Percentiles rank a stretch among this genome's conserved stretches.
These are phyloP conservation scores for Calliopsis andreniformis DNA, from an alignment of 1,140 invertebrate species.

Conservation along the genomic window DNA sequence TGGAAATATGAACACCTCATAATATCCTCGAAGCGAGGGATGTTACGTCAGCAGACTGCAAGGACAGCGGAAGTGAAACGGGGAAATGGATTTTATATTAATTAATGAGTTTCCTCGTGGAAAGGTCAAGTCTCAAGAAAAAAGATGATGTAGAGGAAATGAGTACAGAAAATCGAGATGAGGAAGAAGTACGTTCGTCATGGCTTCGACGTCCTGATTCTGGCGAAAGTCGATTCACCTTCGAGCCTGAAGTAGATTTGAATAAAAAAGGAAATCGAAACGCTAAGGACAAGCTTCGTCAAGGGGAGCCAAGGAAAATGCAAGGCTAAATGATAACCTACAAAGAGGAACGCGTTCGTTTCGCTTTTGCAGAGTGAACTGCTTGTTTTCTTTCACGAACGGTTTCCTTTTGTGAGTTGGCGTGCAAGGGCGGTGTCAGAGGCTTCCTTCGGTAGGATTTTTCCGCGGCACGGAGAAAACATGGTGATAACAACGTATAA, in stretches of 20 bases:
- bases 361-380: background rate
- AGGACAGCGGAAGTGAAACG: slow-evolving; percentile 3
- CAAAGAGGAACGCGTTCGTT: background rate
- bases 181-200: background rate
- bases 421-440: background rate
- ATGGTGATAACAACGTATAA: slow-evolving; percentile 1
- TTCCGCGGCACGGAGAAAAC: background rate
- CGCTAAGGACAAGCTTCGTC: too few relatives aligned
- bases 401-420: slow-evolving; percentile 12
- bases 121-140: background rate
- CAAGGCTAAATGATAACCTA: background rate
- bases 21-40: background rate
- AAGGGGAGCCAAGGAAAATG: background rate
- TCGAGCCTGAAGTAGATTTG: too few relatives aligned
- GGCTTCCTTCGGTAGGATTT: background rate
- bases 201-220: background rate
- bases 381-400: slow-evolving; percentile 1
- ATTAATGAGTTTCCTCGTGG: slow-evolving; percentile 22
- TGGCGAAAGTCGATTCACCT: background rate
- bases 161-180: background rate
- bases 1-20: too few relatives aligned
- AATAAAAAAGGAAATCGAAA: background rate
- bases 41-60: background rate
- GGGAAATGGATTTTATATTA: slow-evolving; percentile 30
- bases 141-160: slow-evolving; percentile 14